phyloP scores from a whole-genome alignment of 2,113 vertebrate species.

The Vireo altiloquus region DNA sequence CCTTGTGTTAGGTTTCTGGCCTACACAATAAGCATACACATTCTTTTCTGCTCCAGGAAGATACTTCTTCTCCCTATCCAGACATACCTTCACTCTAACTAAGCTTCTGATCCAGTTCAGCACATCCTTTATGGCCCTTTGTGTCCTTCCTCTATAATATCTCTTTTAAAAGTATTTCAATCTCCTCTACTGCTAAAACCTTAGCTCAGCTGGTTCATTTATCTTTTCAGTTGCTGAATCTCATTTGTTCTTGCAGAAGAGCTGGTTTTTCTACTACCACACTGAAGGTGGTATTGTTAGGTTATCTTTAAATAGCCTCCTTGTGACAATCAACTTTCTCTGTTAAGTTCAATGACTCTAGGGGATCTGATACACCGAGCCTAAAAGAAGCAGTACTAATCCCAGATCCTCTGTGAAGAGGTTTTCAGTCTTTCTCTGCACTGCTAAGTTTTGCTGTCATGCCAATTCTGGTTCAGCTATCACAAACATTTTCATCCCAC shows the following conservation, averaged over 20 bases:
- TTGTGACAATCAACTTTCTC: neutral
- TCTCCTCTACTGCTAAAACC: neutral
- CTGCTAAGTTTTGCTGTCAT: neutral
- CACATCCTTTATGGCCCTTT: neutral
- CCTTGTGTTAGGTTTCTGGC: neutral
- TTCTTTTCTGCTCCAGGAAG: neutral
- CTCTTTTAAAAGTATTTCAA: neutral
- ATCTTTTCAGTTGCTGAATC: neutral
- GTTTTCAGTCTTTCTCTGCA: neutral
- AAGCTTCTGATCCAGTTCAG: neutral
- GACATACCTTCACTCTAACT: neutral
- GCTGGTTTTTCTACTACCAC: neutral
- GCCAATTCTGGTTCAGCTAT: neutral
- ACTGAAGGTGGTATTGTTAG: neutral
- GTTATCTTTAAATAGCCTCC: neutral
- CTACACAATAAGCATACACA: neutral
- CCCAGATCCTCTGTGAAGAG: neutral
- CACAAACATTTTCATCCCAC: neutral
- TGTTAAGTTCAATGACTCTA: neutral
- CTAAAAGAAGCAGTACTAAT: neutral
- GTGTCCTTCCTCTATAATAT: neutral
- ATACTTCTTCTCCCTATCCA: neutral
- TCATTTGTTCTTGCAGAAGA: neutral
- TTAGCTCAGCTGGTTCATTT: neutral
- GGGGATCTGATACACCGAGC: neutral